Conservation (phyloP, 2,888 invertebrate species). For the Timandra comae region DNA sequence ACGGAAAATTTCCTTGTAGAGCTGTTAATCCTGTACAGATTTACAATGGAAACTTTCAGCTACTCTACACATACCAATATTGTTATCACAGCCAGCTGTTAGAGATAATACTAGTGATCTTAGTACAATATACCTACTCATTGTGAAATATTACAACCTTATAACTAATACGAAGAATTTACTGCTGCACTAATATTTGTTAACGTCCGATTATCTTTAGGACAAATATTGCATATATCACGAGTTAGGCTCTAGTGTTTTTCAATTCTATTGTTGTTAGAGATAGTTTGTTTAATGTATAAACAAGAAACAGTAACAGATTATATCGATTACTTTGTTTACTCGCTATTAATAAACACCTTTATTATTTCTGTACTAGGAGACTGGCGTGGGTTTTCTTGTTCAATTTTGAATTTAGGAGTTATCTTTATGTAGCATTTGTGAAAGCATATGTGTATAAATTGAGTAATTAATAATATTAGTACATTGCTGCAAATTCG, state of each 20-base stretch:
- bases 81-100: conserved; percentile 39
- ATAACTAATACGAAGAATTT: conserved; percentile 34
- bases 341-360: conserved; percentile 6
- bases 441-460: too few species aligned
- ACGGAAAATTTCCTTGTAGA: conserved; percentile 2
- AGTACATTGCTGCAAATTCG: too few species aligned
- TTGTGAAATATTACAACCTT: conserved; percentile 42
- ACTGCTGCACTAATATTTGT: conserved; percentile 36
- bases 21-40: conserved; percentile 27
- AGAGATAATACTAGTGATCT: conserved; percentile 42
- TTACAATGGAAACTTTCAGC: conserved; percentile 50
- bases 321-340: conserved; percentile 2
- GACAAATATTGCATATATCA: conserved; percentile 15
- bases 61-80: conserved; percentile 33
- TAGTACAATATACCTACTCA: conserved; percentile 34
- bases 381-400: too few species aligned
- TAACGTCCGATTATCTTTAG: conserved; percentile 21
- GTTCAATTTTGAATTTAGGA: too few species aligned
- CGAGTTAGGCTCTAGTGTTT: conserved; percentile 6
- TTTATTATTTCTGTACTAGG: too few species aligned
- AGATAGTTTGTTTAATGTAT: background rate
- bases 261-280: conserved; percentile 9
- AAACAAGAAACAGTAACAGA: background rate
- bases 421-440: too few species aligned
- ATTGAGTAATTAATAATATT: too few species aligned